A percentile compares a stretch with the other conserved stretches of the same genome.
phyloP scores from a whole-genome alignment of 2,113 vertebrate genomes.

The Seriola dumerili region DNA sequence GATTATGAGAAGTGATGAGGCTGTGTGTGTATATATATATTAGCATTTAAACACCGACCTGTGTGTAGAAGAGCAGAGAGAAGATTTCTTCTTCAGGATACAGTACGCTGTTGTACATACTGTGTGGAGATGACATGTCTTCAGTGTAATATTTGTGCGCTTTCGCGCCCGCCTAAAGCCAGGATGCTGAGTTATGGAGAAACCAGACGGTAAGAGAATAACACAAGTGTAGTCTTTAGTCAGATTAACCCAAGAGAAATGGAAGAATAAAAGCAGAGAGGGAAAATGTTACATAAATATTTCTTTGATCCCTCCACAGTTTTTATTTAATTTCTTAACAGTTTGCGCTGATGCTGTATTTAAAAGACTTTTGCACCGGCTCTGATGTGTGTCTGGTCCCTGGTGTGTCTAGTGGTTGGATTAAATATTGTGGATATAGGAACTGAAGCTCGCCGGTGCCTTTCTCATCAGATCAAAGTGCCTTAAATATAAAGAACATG shows the following conservation, averaged over 20 bases:
- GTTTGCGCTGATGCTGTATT: neutral
- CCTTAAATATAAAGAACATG: neutral
- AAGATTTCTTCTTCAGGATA: neutral
- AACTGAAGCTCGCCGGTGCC: neutral
- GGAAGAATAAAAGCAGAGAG: neutral
- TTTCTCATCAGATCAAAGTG: neutral
- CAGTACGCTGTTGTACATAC: slow-evolving; percentile 14
- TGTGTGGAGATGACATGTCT: slow-evolving; percentile 21
- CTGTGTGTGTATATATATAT: slow-evolving; percentile 35
- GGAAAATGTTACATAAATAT: neutral
- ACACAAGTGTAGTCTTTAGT: neutral
- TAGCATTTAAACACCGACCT: slow-evolving; percentile 1
- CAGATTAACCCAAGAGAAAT: slow-evolving; percentile 6
- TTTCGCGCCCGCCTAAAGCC: slow-evolving; percentile 10
- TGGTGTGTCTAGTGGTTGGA: neutral
- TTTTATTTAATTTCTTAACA: neutral
- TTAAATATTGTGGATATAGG: slow-evolving; percentile 1
- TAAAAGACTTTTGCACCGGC: neutral
- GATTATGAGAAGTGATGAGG: slow-evolving; percentile 66
- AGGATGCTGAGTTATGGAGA: slow-evolving; percentile 22
- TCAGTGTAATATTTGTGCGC: slow-evolving; percentile 21
- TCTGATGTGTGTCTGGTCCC: neutral
- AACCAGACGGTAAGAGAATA: slow-evolving; percentile 59
- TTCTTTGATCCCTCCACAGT: neutral
- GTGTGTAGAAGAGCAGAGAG: slow-evolving; percentile 24